Base-by-base conservation (phyloP, 92 coral and sea anemone genomes). In the Zoanthus gigantus region DNA sequence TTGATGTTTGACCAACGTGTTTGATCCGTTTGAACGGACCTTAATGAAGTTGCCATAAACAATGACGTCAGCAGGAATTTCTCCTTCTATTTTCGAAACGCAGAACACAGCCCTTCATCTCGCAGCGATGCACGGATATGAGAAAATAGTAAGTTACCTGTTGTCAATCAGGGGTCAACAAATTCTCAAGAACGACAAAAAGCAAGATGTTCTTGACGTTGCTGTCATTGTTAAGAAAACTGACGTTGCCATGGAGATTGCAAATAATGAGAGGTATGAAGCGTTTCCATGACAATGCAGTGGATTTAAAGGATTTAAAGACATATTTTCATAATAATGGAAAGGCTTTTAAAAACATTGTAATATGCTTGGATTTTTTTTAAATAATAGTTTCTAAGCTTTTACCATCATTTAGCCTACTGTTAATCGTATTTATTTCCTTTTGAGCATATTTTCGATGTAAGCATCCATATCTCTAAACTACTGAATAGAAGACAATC, bases 101-200 rank as follows among this genome's bases (percentile, higher is more conserved):
- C 90, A 92, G 94, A 89, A 86, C 85, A 85, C 82, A 31, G 94
- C 94, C 54, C 79, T 92, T 74, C 94, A 92, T 74, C 77, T 92
- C 47, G 92, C 94, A 3, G 92, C 90, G 9, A 87, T 86, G 76
- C 72, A 57, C 15, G 94, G 94, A 34, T 89, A 86, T 80, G 90
- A 89, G 15, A 74, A 65, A 75, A 54, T 92, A 34, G 94, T 92
- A 23, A 83, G 82, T 23, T 75, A 72, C 66, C 58, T 92, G n/a
- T 80, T 92, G 7, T 89, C 92, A 10, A 80, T 9, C 56, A 86
- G 80, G 30, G 74, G 76, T 58, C 94, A 92, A 32, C 82, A 89
- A 7, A 69, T 92, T 42, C 90, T 89, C 18, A 84, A 77, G 28
- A 92, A 92, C 11, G 67, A 73, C 31, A 17, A 83, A 52, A 72